Evolutionary conservation across 2,113 vertebrate genomes (phyloP).

Genomic region (Jaculus jaculus): DNA sequence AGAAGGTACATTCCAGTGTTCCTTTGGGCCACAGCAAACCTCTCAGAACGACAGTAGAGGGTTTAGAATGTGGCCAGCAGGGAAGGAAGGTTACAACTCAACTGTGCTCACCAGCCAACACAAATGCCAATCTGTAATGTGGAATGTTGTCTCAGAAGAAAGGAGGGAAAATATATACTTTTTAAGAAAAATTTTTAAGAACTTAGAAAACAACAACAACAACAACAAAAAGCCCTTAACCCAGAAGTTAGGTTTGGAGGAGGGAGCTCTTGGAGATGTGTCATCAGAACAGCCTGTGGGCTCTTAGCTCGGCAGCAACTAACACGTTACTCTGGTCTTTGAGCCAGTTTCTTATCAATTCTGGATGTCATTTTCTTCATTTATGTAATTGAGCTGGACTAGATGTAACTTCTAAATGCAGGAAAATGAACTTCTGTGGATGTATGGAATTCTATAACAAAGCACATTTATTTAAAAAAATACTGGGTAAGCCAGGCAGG

Average conservation of each 20-base stretch:
- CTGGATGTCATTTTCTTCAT: neutral
- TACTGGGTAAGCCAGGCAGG: no score
- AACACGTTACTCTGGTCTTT: neutral
- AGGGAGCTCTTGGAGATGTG: neutral
- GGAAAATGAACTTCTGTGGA: neutral
- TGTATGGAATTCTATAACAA: neutral
- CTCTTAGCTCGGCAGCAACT: neutral
- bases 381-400: neutral
- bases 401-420: neutral
- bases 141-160: conserved; percentile 6
- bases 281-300: neutral
- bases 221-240: neutral
- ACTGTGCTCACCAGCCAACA: neutral
- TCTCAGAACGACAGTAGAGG: conserved; percentile 2
- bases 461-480: neutral
- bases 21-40: neutral
- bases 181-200: neutral
- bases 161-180: neutral
- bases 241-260: neutral
- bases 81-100: neutral
- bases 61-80: neutral
- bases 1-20: neutral
- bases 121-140: neutral
- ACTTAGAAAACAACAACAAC: no score
- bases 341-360: neutral